These are phyloP conservation scores for Actias luna DNA, from an alignment of 2,888 invertebrate genomes.

Conservation along the genomic window DNA sequence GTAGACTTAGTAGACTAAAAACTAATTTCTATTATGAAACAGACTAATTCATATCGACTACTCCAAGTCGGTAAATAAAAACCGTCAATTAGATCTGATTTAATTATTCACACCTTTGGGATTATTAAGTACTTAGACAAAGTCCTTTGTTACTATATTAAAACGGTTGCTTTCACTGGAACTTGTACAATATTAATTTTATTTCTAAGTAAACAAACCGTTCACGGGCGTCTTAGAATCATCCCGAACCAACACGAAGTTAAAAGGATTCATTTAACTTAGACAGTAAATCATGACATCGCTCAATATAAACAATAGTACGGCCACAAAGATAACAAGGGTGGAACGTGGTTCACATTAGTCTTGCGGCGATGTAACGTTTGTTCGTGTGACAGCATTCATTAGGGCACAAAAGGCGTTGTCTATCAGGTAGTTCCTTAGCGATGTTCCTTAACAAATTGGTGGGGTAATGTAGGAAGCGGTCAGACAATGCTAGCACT, in stretches of 20 bases:
- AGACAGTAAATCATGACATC: constrained; percentile 51
- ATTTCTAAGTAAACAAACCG: background rate
- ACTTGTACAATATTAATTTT: background rate
- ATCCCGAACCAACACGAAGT: constrained; percentile 8
- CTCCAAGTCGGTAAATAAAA: too few species aligned
- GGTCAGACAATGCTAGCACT: constrained; percentile 49
- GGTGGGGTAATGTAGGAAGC: constrained; percentile 56
- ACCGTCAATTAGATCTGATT: too few species aligned
- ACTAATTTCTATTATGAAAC: too few species aligned
- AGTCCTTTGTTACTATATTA: background rate
- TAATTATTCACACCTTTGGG: background rate
- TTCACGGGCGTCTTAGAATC: background rate
- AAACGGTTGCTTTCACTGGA: background rate
- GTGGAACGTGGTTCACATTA: constrained; percentile 65
- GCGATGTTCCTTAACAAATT: constrained; percentile 66
- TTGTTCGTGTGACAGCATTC: constrained; percentile 72
- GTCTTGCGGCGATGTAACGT: constrained; percentile 56
- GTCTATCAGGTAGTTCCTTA: constrained; percentile 70
- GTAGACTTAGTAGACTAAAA: too few species aligned
- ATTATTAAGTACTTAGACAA: background rate
- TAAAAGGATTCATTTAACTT: constrained; percentile 27
- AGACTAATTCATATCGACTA: too few species aligned
- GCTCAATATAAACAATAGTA: constrained; percentile 60
- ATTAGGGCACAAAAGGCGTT: constrained; percentile 69
- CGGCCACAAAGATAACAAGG: constrained; percentile 63